These are phyloP conservation scores for Hydractinia echinata DNA, from an alignment of 30 jellyfish, hydroid and myxozoan species.

Conservation along the genomic window DNA sequence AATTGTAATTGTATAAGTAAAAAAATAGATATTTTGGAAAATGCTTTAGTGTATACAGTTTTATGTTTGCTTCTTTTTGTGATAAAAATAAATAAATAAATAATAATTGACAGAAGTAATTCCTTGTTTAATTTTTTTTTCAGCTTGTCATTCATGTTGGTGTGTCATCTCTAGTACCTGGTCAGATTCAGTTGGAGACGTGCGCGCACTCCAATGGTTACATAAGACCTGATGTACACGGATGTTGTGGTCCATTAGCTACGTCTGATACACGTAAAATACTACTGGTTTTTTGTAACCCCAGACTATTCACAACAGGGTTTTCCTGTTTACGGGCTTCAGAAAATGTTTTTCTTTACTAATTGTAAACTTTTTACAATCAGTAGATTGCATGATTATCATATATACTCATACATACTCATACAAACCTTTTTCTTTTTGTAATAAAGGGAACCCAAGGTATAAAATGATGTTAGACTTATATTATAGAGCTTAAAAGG, in stretches of 20 bases:
- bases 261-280: constrained; percentile 8
- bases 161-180: constrained; percentile 56
- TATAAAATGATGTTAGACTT: no score
- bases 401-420: no score
- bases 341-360: neutral
- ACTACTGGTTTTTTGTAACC: neutral
- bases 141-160: constrained; percentile 84
- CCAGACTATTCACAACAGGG: no score
- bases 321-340: no score
- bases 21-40: no score
- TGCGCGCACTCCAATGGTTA: constrained; percentile 79
- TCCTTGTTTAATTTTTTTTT: neutral
- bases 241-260: constrained; percentile 30
- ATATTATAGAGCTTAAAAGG: no score
- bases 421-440: no score
- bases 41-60: neutral
- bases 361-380: no score
- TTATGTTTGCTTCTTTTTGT: neutral
- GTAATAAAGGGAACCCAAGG: no score
- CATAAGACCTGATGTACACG: constrained; percentile 36
- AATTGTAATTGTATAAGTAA: no score
- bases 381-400: no score
- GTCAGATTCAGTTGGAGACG: constrained; percentile 44
- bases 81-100: neutral
- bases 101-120: neutral